Evolutionary conservation across 2,888 invertebrate genomes (phyloP).

Genomic region (Papilio gigon): DNA sequence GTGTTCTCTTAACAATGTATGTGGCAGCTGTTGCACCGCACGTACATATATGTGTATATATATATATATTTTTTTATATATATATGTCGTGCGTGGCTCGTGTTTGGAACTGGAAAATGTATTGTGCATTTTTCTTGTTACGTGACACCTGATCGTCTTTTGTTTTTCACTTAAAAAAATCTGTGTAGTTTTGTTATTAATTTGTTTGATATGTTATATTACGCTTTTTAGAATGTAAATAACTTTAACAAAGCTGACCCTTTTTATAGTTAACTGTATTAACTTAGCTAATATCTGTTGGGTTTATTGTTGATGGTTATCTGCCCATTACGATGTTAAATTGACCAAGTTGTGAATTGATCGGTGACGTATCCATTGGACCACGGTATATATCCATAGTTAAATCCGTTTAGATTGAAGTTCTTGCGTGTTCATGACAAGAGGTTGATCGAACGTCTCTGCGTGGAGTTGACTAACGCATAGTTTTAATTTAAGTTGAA

Average conservation of each 20-base stretch:
- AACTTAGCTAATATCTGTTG: too few species aligned
- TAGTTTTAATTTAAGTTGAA: not conserved
- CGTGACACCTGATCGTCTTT: too few species aligned
- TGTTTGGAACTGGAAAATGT: not conserved
- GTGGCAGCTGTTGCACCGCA: conserved; percentile 10
- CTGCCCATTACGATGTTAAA: not conserved
- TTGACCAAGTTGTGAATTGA: not conserved
- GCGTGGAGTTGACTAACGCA: not conserved
- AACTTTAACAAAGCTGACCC: too few species aligned
- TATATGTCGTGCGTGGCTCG: not conserved
- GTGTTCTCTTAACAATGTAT: conserved; percentile 18
- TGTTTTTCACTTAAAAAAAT: too few species aligned
- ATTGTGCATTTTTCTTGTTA: not conserved
- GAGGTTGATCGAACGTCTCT: not conserved
- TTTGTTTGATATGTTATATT: too few species aligned
- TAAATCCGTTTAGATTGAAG: not conserved
- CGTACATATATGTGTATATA: not conserved
- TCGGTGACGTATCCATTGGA: not conserved
- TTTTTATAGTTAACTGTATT: too few species aligned
- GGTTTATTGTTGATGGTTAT: not conserved
- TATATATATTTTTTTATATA: too few species aligned
- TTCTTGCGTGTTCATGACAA: not conserved
- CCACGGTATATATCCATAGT: not conserved
- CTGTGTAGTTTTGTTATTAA: too few species aligned
- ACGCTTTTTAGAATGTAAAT: too few species aligned